These are phyloP conservation scores for Perdita meconis DNA, from an alignment of 2,888 invertebrate species.

Conservation along the genomic window DNA sequence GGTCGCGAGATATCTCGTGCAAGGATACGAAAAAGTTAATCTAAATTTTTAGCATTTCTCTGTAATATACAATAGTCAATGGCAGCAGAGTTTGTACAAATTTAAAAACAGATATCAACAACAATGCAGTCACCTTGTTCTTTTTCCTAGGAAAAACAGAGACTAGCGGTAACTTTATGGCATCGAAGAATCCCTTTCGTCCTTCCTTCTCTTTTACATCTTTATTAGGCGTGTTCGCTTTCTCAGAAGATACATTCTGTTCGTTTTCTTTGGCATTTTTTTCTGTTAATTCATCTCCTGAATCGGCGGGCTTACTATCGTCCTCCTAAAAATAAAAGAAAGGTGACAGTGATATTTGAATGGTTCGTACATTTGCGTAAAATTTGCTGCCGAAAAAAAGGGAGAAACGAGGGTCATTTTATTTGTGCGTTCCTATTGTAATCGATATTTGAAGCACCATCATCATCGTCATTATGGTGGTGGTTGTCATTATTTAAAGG, in stretches of 20 bases:
- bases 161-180: constrained; percentile 88
- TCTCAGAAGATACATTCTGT: constrained; percentile 75
- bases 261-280: constrained; percentile 75
- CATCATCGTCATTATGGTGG: constrained; percentile 1
- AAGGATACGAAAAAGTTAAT: too few relatives aligned
- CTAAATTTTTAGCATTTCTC: not conserved
- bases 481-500: constrained; percentile 46
- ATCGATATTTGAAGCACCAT: constrained; percentile 12
- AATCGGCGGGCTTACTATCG: constrained; percentile 79
- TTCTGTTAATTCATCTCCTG: constrained; percentile 69
- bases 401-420: not conserved
- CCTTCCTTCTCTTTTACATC: constrained; percentile 76
- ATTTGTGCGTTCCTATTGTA: not conserved
- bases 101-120: not conserved
- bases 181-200: constrained; percentile 85
- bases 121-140: constrained; percentile 74
- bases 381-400: not conserved
- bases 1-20: too few relatives aligned
- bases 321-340: constrained; percentile 72
- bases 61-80: not conserved
- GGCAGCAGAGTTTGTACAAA: not conserved
- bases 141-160: constrained; percentile 84
- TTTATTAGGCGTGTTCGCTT: constrained; percentile 76
- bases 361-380: not conserved
- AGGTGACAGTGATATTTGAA: too few relatives aligned